These are phyloP conservation scores for Centrocercus urophasianus DNA, from an alignment of 2,113 vertebrate species.

Conservation along the genomic window DNA sequence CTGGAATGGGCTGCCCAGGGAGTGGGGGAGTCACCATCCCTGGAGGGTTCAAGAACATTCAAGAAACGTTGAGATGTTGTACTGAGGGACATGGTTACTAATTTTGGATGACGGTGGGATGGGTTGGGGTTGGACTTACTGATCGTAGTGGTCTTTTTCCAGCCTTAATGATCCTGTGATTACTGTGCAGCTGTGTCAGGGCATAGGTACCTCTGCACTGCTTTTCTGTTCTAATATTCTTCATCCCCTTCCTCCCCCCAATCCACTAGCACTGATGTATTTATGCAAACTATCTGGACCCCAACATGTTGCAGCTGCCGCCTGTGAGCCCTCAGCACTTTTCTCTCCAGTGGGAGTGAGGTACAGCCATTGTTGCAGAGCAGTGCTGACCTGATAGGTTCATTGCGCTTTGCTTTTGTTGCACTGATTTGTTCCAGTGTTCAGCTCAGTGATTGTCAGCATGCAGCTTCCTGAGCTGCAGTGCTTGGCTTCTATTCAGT, in stretches of 20 bases:
- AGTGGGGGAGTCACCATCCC: too few species aligned
- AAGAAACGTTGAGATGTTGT: too few species aligned
- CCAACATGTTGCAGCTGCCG: too few species aligned
- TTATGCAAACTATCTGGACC: accelerated
- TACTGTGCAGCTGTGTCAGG: neutral
- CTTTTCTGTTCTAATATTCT: neutral
- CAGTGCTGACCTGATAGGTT: neutral
- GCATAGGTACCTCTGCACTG: accelerated
- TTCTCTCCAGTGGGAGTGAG: neutral
- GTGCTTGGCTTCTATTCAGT: accelerated
- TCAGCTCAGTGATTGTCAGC: neutral
- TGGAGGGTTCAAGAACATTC: too few species aligned
- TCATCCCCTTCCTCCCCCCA: too few species aligned
- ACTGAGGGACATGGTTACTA: too few species aligned
- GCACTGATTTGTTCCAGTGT: neutral
- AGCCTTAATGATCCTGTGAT: too few species aligned
- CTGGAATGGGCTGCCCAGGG: too few species aligned
- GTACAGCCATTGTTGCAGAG: neutral
- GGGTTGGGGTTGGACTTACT: too few species aligned
- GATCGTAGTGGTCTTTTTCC: too few species aligned
- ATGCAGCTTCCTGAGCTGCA: neutral
- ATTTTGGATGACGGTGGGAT: too few species aligned
- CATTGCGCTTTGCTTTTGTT: neutral
- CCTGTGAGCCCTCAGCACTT: neutral
- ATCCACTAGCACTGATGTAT: accelerated